A percentile compares a stretch with the other conserved stretches of the same genome.
phyloP scores from a whole-genome alignment of 2,113 vertebrate species.

The Plotosus lineatus region DNA sequence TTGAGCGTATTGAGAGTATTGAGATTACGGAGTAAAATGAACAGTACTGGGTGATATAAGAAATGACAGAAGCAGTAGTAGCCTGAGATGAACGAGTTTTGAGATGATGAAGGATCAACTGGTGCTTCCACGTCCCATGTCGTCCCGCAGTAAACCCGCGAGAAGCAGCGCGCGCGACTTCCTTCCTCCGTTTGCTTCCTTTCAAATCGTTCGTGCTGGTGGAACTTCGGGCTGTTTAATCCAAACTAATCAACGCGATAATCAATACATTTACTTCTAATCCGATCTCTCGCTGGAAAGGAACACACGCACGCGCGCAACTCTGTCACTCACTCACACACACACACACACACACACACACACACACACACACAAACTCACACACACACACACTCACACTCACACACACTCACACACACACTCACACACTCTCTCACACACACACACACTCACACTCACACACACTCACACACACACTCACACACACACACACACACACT shows the following conservation, averaged over 20 bases:
- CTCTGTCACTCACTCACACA: not conserved
- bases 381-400: not conserved
- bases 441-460: too few species aligned
- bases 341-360: not conserved
- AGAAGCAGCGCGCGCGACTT: not conserved
- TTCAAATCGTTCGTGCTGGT: not conserved
- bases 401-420: not conserved
- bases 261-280: not conserved
- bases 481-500: not conserved
- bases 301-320: not conserved
- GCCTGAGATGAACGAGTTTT: too few species aligned
- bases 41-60: too few species aligned
- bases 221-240: not conserved
- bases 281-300: not conserved
- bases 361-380: not conserved
- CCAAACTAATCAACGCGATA: not conserved
- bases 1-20: too few species aligned
- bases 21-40: too few species aligned
- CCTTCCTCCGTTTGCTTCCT: not conserved
- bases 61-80: too few species aligned
- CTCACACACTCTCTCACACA: not conserved
- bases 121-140: too few species aligned
- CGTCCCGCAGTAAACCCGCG: too few species aligned
- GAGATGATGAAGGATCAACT: too few species aligned
- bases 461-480: not conserved